A percentile compares a stretch with the other conserved stretches of the same genome.
These are phyloP conservation scores for Achlya flavicornis DNA, from an alignment of 2,888 invertebrate species.

Conservation along the genomic window DNA sequence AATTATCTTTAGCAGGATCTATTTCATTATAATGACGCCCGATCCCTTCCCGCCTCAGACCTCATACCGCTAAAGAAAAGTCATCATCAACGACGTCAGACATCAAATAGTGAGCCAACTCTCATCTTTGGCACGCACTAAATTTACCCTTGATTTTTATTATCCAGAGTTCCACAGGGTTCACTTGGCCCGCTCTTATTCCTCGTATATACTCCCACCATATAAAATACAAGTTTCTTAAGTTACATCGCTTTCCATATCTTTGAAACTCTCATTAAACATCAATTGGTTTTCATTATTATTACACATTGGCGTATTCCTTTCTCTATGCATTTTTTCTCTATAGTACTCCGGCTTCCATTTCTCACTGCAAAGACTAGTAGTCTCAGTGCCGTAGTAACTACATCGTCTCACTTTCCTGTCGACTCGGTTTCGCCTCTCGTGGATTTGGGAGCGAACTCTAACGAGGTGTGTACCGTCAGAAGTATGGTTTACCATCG, in stretches of 20 bases:
- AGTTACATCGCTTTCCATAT: slow-evolving; percentile 3
- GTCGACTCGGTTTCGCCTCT: slow-evolving; percentile 45
- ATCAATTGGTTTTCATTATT: slow-evolving; percentile 53
- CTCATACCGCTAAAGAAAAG: too few species aligned
- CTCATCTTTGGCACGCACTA: background rate
- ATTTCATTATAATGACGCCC: too few species aligned
- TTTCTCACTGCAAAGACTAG: slow-evolving; percentile 54
- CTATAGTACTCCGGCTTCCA: slow-evolving; percentile 52
- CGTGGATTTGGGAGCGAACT: slow-evolving; percentile 61
- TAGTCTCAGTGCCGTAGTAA: slow-evolving; percentile 58
- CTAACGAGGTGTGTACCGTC: slow-evolving; percentile 75
- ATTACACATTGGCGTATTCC: slow-evolving; percentile 44
- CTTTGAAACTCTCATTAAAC: slow-evolving; percentile 30
- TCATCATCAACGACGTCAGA: too few species aligned
- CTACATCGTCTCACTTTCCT: slow-evolving; percentile 50
- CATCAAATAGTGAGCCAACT: too few species aligned
- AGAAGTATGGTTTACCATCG: slow-evolving; percentile 77
- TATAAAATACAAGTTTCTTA: background rate
- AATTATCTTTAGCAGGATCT: too few species aligned
- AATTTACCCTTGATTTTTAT: background rate
- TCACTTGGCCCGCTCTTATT: background rate
- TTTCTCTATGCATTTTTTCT: slow-evolving; percentile 46
- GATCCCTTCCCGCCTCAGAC: too few species aligned
- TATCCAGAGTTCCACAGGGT: background rate
- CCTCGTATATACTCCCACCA: background rate